These are phyloP conservation scores for Pavo muticus DNA, from an alignment of 2,113 vertebrate species.

Conservation along the genomic window DNA sequence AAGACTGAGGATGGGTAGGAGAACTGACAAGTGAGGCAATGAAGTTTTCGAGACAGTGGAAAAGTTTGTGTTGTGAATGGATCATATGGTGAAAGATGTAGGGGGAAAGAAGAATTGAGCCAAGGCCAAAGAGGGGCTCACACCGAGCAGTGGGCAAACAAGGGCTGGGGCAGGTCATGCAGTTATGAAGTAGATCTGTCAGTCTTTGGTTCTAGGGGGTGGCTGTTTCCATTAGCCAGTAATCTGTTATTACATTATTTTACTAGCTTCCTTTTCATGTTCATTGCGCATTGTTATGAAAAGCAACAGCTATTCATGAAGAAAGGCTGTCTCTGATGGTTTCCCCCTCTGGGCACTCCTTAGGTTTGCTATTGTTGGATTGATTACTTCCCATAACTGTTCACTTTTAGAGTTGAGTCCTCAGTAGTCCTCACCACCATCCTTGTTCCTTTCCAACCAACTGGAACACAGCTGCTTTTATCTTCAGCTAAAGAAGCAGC, in stretches of 20 bases:
- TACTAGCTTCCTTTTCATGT: not conserved
- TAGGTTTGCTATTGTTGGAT: constrained; percentile 7
- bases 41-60: not conserved
- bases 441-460: constrained; percentile 33
- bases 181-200: not conserved
- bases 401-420: constrained; percentile 26
- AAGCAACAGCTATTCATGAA: not conserved
- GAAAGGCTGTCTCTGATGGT: not conserved
- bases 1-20: not conserved
- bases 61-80: not conserved
- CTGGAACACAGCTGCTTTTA: constrained; percentile 59
- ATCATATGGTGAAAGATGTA: not conserved
- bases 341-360: constrained; percentile 9
- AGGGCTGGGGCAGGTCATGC: not conserved
- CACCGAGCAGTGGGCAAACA: not conserved
- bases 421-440: not conserved
- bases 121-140: not conserved
- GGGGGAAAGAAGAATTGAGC: not conserved
- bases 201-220: not conserved
- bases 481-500: constrained; percentile 44
- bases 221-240: not conserved
- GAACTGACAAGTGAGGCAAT: not conserved
- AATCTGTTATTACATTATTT: not conserved
- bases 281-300: not conserved
- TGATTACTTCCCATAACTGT: constrained; percentile 44